A percentile compares a stretch with the other conserved stretches of the same genome.
Conservation (phyloP, 2,888 invertebrate species). For the Metellina segmentata region DNA sequence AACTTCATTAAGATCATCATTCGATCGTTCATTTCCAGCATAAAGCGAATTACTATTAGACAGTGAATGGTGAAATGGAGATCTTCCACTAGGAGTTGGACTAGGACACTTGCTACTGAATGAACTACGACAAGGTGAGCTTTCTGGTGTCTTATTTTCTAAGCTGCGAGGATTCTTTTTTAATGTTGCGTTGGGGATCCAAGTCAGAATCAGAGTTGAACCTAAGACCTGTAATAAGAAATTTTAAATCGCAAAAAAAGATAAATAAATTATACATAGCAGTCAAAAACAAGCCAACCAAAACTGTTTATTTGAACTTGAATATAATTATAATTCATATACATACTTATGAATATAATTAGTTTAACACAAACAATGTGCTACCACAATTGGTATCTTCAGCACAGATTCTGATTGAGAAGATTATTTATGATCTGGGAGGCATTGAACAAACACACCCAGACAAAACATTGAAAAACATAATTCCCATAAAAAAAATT, state of each 20-base stretch:
- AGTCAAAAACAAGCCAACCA: too few relatives aligned
- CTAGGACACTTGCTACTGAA: conserved; percentile 78
- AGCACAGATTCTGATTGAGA: too few relatives aligned
- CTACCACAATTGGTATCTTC: too few relatives aligned
- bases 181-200: conserved; percentile 96
- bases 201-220: conserved; percentile 92
- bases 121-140: conserved; percentile 77
- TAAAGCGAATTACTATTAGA: conserved; percentile 40
- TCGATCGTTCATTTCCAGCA: conserved; percentile 66
- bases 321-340: too few relatives aligned
- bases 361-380: too few relatives aligned
- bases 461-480: too few relatives aligned
- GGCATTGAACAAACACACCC: too few relatives aligned
- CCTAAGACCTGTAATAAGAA: conserved; percentile 80
- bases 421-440: too few relatives aligned
- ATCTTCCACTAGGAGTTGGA: conserved; percentile 74
- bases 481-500: too few relatives aligned
- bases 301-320: too few relatives aligned
- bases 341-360: too few relatives aligned
- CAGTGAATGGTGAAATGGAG: conserved; percentile 58
- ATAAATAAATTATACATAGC: too few relatives aligned
- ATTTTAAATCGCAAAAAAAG: not conserved
- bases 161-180: conserved; percentile 90
- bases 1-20: conserved; percentile 61
- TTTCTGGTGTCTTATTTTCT: conserved; percentile 82